Evolutionary conservation across 1,140 invertebrate species (phyloP).

Genomic region (Mycetomoellerius zeteki): DNA sequence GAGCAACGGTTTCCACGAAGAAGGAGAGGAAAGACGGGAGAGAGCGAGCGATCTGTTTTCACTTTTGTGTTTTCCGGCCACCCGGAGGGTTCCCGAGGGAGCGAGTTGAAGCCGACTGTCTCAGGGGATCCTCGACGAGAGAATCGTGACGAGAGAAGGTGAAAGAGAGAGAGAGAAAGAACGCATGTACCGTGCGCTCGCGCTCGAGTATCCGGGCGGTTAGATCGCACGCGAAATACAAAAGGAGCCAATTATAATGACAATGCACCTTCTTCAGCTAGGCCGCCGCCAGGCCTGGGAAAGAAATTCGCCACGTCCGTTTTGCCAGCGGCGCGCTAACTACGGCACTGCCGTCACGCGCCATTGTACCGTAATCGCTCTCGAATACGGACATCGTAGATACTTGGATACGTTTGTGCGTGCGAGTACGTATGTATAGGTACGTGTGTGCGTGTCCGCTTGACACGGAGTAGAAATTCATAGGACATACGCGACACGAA

Average conservation of each 20-base stretch:
- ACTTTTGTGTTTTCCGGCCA: constrained; percentile 82
- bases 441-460: not conserved
- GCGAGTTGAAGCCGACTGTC: constrained; percentile 78
- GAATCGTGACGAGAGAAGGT: not conserved
- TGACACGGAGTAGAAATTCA: constrained; percentile 56
- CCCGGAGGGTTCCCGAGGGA: constrained; percentile 83
- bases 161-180: constrained; percentile 50
- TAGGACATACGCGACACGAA: constrained; percentile 48
- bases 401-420: constrained; percentile 31
- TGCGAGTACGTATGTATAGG: not conserved
- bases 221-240: constrained; percentile 85
- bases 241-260: constrained; percentile 86
- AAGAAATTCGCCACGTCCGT: constrained; percentile 84
- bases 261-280: constrained; percentile 82
- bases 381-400: constrained; percentile 64
- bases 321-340: constrained; percentile 76
- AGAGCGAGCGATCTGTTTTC: constrained; percentile 79
- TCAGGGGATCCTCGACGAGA: constrained; percentile 71
- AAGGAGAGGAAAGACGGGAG: constrained; percentile 14
- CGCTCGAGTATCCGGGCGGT: constrained; percentile 78
- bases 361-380: constrained; percentile 77
- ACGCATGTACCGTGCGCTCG: constrained; percentile 57
- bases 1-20: constrained; percentile 67
- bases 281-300: constrained; percentile 80
- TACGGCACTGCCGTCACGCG: constrained; percentile 79